Evolutionary conservation across 2,888 invertebrate genomes (phyloP), one percentile per base, ranked within the genome.

Genomic region (Sthenelais limicola): DNA sequence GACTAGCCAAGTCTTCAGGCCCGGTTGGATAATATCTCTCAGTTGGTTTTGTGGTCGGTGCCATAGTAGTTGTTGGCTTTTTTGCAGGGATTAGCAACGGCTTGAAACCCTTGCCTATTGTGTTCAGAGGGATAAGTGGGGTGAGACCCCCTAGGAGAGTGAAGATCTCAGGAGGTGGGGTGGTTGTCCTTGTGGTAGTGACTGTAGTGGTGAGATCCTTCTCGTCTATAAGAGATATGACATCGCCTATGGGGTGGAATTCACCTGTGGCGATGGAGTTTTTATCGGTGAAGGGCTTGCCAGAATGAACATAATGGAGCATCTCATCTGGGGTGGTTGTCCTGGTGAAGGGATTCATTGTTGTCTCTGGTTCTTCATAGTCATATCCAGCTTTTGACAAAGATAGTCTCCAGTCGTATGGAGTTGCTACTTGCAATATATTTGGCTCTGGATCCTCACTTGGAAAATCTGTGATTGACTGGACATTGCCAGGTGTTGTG

Each of bases 261-360:
- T 70, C 70, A 7, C 70, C 70, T 0, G 70, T 70, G 5, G 70
- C 70, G 9, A 54, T 51, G 9, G 43, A 56, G 33, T 35, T 33
- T 5, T 9, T 18, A 32, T 26, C 5, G 30, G 4, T 28, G 30
- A 54, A 68, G 15, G 70, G 35, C 1, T 5, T 32, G 7, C 28
- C 43, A 3, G 70, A 70, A 5, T 51, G 56, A 24, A 70, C 56
- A 21, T 70, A 51, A 21, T 70, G 70, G 7, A 49, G 52, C 15
- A 35, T 12, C 51, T 70, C 70, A 38, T n/a, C 56, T 5, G 56
- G 56, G 4, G 30, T 30, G 18, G 56, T 56, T 12, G 56, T 56
- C 12, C 38, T n/a, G n/a, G n/a, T n/a, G n/a, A n/a, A n/a, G n/a
- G 15, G 26, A 3, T 21, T 12, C 15, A 28, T 12, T 1, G 52